Evolutionary conservation across 1,140 invertebrate species (phyloP), one percentile per base, ranked within the genome.

Genomic region (Neodiprion lecontei): DNA sequence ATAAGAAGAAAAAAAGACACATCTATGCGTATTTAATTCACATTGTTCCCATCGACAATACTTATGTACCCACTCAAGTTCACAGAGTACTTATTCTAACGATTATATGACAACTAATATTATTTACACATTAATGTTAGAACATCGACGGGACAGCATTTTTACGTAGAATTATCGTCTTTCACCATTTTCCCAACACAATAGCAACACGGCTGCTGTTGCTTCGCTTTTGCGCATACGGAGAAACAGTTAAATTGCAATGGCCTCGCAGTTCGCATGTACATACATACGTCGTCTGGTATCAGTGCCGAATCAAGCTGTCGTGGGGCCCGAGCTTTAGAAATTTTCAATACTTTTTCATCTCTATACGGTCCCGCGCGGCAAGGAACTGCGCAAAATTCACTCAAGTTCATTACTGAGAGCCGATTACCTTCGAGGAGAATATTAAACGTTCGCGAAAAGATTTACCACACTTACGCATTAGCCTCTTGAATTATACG

Each of bases 271-370:
- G 28, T 40, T 40, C 28, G 28, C 28, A 40, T 40, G 28, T 40
- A 40, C 28, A 40, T 40, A 40, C 28, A 83, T 82, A 83, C 80
- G 81, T 84, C 82, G 82, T 83, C 79, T 81, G 82, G 77, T 76
- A 69, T 72, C 81, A 84, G 80, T 75, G 72, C 47, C 76, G 82
- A 82, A 71, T 23, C 4, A 69, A 11, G 17, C 14, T 11, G 12
- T 12, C 23, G 5, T 69, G 67, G 67, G 17, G 17, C 61, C 61
- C 61, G 4, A 65, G 61, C 61, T 65, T 7, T 40, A 1, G 61
- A 65, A 65, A 14, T 17, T 3, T 40, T 40, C 28, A 40, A 40
- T 74, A 48, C 8, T 48, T 74, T 17, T 4, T 69, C 23, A 21
- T 69, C 48, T 8, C 48, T 48, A 3, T 73, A 71, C 67, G 75